These are phyloP conservation scores for Nemotelus pantherinus DNA, from an alignment of 2,888 invertebrate species.

Conservation along the genomic window DNA sequence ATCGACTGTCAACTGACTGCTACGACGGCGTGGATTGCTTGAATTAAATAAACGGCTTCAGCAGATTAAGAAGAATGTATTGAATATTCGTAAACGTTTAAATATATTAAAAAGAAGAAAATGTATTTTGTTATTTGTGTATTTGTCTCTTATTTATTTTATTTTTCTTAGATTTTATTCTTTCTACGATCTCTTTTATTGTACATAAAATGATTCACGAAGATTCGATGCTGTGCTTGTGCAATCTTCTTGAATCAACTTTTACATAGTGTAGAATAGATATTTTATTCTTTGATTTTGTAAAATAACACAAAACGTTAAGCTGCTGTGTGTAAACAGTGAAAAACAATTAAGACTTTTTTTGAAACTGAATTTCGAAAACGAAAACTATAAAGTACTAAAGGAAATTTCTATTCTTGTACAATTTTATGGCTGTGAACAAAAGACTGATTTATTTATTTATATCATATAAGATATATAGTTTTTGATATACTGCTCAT, in stretches of 20 bases:
- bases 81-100: conserved; percentile 45
- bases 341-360: not conserved
- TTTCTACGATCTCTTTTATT: conserved; percentile 28
- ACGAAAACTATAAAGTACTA: not conserved
- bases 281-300: conserved; percentile 37
- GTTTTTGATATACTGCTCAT: conserved; percentile 20
- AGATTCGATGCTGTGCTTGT: conserved; percentile 22
- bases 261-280: conserved; percentile 25
- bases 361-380: conserved; percentile 8
- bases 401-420: conserved; percentile 36
- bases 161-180: conserved; percentile 33
- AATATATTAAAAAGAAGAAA: conserved; percentile 46
- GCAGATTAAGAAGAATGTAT: conserved; percentile 45
- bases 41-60: conserved; percentile 21
- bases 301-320: conserved; percentile 8
- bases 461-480: conserved; percentile 16
- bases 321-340: no score
- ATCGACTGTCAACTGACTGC: no score
- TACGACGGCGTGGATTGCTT: no score
- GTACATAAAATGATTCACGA: conserved; percentile 37
- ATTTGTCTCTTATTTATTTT: conserved; percentile 45
- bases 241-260: conserved; percentile 36
- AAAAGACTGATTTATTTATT: conserved; percentile 11
- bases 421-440: conserved; percentile 40
- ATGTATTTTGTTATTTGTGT: conserved; percentile 47